These are phyloP conservation scores for Cartodere bifasciata DNA, from an alignment of 2,888 invertebrate genomes.

Conservation along the genomic window DNA sequence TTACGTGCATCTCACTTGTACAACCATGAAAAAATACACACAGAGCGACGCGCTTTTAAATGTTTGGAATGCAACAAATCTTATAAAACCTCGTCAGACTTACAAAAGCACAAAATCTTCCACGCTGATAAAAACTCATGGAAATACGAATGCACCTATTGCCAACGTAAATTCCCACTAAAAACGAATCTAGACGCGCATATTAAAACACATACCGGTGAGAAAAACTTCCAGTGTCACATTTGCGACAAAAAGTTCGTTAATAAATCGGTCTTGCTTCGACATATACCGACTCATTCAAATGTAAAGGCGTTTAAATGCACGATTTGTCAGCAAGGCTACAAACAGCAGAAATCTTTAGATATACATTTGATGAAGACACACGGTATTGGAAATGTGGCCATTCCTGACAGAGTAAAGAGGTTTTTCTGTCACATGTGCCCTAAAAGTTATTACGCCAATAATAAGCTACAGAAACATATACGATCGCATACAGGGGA, in stretches of 20 bases:
- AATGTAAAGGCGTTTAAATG: conserved; percentile 30
- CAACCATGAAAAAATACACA: conserved; percentile 31
- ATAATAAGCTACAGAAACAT: conserved; percentile 28
- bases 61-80: conserved; percentile 29
- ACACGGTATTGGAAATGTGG: conserved; percentile 34
- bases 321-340: conserved; percentile 39
- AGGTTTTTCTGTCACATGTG: conserved; percentile 31
- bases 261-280: conserved; percentile 23
- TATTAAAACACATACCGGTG: conserved; percentile 28
- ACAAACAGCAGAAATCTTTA: conserved; percentile 38
- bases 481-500: conserved; percentile 27
- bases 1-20: conserved; percentile 29
- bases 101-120: conserved; percentile 29
- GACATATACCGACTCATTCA: conserved; percentile 27
- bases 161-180: conserved; percentile 25
- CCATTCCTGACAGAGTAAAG: conserved; percentile 39
- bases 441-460: conserved; percentile 25
- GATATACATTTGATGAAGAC: conserved; percentile 41
- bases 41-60: conserved; percentile 27
- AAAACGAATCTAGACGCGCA: conserved; percentile 29
- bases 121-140: conserved; percentile 25
- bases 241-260: conserved; percentile 27
- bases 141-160: conserved; percentile 27
- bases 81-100: conserved; percentile 29
- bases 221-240: conserved; percentile 27